Percentiles rank a stretch among this genome's conserved stretches.
Conservation (phyloP, 2,113 vertebrate species). For the Protobothrops flavoviridis region DNA sequence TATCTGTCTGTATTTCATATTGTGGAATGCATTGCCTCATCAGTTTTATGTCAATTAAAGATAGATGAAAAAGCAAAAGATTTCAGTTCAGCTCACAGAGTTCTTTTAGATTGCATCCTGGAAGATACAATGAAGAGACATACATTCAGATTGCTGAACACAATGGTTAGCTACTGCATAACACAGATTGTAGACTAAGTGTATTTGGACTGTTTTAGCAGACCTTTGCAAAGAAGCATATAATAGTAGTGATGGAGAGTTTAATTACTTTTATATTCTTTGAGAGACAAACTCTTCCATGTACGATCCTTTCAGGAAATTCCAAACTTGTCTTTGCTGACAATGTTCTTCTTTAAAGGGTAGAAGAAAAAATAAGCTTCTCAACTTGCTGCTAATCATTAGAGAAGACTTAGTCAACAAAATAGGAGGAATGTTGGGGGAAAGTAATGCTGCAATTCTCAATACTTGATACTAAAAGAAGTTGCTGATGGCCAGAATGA, state of each 20-base stretch:
- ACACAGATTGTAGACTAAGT: not conserved
- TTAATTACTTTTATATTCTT: not conserved
- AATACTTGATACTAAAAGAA: not conserved
- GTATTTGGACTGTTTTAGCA: not conserved
- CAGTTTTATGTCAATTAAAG: not conserved
- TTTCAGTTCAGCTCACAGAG: not conserved
- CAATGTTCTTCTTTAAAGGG: not conserved
- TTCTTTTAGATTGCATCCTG: not conserved
- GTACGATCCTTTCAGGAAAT: not conserved
- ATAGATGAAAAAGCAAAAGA: not conserved
- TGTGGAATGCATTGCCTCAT: slow-evolving; percentile 11
- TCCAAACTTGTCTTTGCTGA: not conserved
- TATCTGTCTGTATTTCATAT: not conserved
- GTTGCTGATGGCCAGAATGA: not conserved
- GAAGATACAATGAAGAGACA: not conserved
- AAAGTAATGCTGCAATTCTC: not conserved
- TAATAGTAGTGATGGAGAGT: not conserved
- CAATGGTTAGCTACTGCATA: not conserved
- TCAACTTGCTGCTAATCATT: not conserved
- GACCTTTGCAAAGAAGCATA: not conserved
- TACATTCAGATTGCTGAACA: not conserved
- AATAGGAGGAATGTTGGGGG: not conserved
- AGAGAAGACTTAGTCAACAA: not conserved
- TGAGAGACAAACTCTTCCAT: not conserved
- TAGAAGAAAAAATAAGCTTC: not conserved